These are phyloP conservation scores for Euwallacea fornicatus DNA, from an alignment of 1,140 invertebrate species.

Conservation along the genomic window DNA sequence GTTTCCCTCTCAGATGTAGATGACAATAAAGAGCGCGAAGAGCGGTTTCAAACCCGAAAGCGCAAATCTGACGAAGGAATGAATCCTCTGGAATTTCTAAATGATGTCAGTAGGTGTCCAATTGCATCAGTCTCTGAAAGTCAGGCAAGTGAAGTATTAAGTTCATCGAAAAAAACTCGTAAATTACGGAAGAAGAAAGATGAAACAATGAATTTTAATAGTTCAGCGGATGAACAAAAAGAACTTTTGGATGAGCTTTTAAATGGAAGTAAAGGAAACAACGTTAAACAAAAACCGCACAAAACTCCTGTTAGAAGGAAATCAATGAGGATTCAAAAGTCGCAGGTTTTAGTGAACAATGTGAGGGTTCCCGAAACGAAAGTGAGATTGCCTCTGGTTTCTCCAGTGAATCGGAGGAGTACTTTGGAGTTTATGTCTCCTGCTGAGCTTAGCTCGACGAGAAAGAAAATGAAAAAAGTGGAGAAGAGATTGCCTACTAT, in stretches of 20 bases:
- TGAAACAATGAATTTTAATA: slow-evolving; percentile 10
- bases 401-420: slow-evolving; percentile 41
- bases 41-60: background rate
- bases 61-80: too few relatives aligned
- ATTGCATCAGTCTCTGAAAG: too few relatives aligned
- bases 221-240: slow-evolving; percentile 29
- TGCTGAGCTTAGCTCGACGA: slow-evolving; percentile 24
- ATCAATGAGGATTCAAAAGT: slow-evolving; percentile 19
- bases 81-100: too few relatives aligned
- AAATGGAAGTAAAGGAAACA: background rate
- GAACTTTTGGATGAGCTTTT: slow-evolving; percentile 22
- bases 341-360: background rate
- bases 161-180: too few relatives aligned
- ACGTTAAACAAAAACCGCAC: background rate
- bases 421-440: slow-evolving; percentile 44
- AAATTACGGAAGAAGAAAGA: background rate
- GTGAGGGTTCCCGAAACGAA: background rate
- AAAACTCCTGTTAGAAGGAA: slow-evolving; percentile 18
- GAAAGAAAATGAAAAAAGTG: slow-evolving; percentile 36
- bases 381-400: too few relatives aligned
- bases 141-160: too few relatives aligned
- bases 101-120: background rate
- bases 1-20: background rate
- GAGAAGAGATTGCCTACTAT: slow-evolving; percentile 41
- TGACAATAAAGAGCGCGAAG: background rate